Percentiles rank a stretch among this genome's conserved stretches.
These are phyloP conservation scores for Indicator indicator DNA, from an alignment of 2,113 vertebrate species.

Conservation along the genomic window DNA sequence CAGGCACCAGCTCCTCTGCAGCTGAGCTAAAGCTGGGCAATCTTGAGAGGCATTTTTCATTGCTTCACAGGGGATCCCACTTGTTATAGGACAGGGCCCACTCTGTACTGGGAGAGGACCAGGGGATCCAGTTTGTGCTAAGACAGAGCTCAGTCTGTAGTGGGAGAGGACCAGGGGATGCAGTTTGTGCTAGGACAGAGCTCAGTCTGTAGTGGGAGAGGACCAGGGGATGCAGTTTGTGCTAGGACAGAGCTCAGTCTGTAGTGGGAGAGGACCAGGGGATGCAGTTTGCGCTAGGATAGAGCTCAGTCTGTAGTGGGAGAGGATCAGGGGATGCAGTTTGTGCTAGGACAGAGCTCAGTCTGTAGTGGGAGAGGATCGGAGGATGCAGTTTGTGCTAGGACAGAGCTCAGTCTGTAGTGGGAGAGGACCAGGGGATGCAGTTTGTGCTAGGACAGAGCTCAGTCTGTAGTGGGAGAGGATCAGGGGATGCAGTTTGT, in stretches of 20 bases:
- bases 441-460: neutral
- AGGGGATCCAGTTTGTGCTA: neutral
- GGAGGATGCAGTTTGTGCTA: neutral
- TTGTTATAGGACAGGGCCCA: neutral
- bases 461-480: neutral
- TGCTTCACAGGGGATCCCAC: neutral
- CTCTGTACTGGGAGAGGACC: neutral
- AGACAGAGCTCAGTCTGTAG: neutral
- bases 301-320: neutral
- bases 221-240: neutral
- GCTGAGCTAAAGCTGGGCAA: neutral
- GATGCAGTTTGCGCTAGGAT: neutral
- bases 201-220: neutral
- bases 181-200: neutral
- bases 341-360: neutral
- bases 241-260: too few species aligned
- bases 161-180: neutral
- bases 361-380: neutral
- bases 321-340: too few species aligned
- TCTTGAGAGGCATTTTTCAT: fast-evolving
- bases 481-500: neutral
- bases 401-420: neutral
- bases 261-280: neutral
- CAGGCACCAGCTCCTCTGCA: neutral
- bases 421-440: neutral